Percentiles rank a stretch among this genome's conserved stretches.
These are phyloP conservation scores for Cataglyphis albicans DNA, from an alignment of 2,888 invertebrate species.

Conservation along the genomic window DNA sequence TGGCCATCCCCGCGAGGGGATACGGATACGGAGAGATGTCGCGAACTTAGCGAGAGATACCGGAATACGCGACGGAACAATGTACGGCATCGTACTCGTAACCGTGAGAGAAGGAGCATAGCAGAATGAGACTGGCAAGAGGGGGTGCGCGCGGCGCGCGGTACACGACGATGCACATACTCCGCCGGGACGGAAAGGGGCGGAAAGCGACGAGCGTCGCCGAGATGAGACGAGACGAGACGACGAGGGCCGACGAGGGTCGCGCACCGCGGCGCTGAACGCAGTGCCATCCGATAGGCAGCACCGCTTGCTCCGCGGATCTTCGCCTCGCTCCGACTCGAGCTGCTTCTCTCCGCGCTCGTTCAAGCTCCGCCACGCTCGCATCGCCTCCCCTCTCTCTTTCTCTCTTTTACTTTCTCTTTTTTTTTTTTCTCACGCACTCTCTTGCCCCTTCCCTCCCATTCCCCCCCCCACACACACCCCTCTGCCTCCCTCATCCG, in stretches of 20 bases:
- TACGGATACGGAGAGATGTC: background rate
- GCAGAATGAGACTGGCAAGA: background rate
- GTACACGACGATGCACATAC: constrained; percentile 41
- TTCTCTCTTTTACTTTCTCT: constrained; percentile 1
- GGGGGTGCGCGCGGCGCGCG: constrained; percentile 7
- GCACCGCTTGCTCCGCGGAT: constrained; percentile 81
- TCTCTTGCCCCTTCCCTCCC: background rate
- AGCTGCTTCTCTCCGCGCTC: constrained; percentile 63
- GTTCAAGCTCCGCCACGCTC: constrained; percentile 71
- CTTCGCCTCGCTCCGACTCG: constrained; percentile 67
- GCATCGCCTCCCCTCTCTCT: constrained; percentile 56
- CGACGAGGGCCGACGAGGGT: constrained; percentile 77
- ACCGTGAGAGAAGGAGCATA: background rate
- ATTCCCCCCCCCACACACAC: background rate
- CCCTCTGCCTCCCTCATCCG: background rate
- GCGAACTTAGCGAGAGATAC: constrained; percentile 25
- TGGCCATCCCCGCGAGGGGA: constrained; percentile 3
- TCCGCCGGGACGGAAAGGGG: constrained; percentile 69
- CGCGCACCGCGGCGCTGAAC: constrained; percentile 81
- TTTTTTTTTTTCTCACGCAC: constrained; percentile 4
- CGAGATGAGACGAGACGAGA: constrained; percentile 76
- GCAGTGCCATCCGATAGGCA: constrained; percentile 83
- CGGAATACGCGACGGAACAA: constrained; percentile 8
- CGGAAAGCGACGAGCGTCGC: constrained; percentile 71
- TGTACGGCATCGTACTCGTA: background rate